Percentiles rank a stretch among this genome's conserved stretches.
phyloP scores from a whole-genome alignment of 1,140 invertebrate genomes.

The Melanaphis sacchari region DNA sequence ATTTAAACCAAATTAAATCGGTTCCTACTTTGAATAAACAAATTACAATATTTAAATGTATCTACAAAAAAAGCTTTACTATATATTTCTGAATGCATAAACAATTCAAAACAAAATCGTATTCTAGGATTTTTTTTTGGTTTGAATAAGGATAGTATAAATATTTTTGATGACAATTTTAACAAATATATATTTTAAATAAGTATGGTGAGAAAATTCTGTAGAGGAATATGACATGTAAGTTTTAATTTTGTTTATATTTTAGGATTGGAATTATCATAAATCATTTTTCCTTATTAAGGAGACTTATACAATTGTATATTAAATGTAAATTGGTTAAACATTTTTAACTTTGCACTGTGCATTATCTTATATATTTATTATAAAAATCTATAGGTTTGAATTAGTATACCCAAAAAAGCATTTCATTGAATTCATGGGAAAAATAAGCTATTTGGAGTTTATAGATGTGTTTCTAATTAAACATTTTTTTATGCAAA shows the following conservation, averaged over 20 bases:
- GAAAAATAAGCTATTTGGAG: not conserved
- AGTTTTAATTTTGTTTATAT: not conserved
- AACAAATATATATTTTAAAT: not conserved
- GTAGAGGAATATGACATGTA: not conserved
- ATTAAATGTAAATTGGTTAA: not conserved
- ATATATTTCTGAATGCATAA: no score
- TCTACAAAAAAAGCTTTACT: no score
- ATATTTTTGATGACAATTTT: not conserved
- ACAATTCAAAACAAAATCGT: not conserved
- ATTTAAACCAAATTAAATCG: no score
- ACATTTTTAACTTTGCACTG: not conserved
- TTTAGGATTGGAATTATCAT: not conserved
- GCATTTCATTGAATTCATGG: not conserved
- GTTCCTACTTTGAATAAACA: no score
- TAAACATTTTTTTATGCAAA: not conserved
- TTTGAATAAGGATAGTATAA: not conserved
- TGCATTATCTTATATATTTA: not conserved
- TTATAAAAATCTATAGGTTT: not conserved
- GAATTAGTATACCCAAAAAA: not conserved
- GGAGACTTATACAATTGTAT: not conserved
- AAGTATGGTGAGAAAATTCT: not conserved
- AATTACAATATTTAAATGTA: no score
- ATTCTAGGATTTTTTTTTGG: not conserved
- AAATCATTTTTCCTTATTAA: not conserved
- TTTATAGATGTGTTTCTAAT: not conserved